phyloP scores from a whole-genome alignment of 2,113 vertebrate genomes.

The Oncorhynchus kisutch region DNA sequence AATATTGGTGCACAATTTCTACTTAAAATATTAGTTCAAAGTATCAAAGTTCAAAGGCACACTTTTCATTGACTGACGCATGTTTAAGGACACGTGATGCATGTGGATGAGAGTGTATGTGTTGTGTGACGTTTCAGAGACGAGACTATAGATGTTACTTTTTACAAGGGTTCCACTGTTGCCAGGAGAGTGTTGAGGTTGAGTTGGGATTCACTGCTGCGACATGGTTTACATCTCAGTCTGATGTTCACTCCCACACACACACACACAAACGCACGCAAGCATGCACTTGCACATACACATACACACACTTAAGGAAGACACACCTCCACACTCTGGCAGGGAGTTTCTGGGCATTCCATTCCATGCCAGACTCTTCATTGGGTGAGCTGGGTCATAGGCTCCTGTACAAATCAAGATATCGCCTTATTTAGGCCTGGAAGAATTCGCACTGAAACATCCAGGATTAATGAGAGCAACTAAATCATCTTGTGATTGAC shows the following conservation, averaged over 20 bases:
- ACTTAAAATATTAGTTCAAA: no score
- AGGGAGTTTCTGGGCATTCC: background rate
- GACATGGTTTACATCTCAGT: background rate
- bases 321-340: background rate
- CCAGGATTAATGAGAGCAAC: no score
- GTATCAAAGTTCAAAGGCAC: no score
- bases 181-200: background rate
- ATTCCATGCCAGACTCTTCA: no score
- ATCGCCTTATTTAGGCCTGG: no score
- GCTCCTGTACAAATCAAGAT: no score
- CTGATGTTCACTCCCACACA: background rate
- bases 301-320: background rate
- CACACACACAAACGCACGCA: background rate
- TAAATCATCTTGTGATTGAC: no score
- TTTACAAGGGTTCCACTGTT: background rate
- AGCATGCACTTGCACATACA: background rate
- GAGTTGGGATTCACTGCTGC: no score
- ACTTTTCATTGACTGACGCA: no score
- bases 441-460: no score
- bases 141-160: background rate
- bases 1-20: no score
- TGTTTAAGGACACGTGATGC: background rate
- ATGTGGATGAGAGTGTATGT: slow-evolving; percentile 3
- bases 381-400: no score
- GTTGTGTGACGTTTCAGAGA: background rate